Conservation (phyloP, 64 coral and sea anemone genomes). For the Montipora capricornis region DNA sequence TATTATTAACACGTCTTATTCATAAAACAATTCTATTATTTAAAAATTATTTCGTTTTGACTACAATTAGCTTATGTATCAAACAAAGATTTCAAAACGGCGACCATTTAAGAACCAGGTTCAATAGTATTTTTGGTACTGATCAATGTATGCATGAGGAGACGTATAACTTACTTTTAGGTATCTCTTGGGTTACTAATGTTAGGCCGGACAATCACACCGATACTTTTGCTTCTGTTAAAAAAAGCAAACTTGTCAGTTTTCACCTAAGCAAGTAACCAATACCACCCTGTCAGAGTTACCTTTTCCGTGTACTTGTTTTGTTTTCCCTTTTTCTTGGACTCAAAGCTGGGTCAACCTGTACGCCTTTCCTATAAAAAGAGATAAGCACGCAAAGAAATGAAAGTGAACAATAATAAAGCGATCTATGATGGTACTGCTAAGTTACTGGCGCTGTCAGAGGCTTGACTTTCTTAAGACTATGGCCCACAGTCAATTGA, state of each 20-base stretch:
- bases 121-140: no score
- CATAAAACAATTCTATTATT: no score
- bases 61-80: no score
- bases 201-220: background rate
- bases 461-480: no score
- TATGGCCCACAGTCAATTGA: no score
- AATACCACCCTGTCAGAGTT: background rate
- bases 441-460: no score
- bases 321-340: slow-evolving; percentile 46
- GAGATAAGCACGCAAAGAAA: background rate
- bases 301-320: slow-evolving; percentile 17
- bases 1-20: no score
- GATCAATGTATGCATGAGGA: background rate
- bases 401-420: background rate
- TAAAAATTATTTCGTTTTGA: no score
- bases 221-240: slow-evolving; percentile 42
- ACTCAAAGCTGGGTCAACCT: slow-evolving; percentile 37
- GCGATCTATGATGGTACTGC: no score
- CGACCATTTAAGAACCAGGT: no score
- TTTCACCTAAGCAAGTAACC: no score
- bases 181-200: background rate
- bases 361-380: slow-evolving; percentile 16
- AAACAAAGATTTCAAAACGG: no score
- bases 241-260: background rate
- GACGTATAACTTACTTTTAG: background rate